Evolutionary conservation across 2,888 invertebrate species (phyloP), one percentile per base, ranked within the genome.

Genomic region (Andrena chrysosceles): DNA sequence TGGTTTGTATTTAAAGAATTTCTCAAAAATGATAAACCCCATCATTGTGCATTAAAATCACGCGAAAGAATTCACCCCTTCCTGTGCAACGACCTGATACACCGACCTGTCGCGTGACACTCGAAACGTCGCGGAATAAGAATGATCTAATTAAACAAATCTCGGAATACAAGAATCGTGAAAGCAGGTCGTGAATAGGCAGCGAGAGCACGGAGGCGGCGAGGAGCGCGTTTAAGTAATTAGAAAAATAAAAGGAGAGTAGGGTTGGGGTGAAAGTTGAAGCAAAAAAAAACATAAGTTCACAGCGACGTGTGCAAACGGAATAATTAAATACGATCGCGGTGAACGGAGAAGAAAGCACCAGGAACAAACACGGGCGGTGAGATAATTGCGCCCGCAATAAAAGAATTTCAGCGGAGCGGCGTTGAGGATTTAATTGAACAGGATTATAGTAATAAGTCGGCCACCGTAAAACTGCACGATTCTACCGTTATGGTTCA

Each of bases 371-470:
- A 60, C 49, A 31, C 48, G 16, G 23, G 62, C 10, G 20, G 33
- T 35, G 35, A 29, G 63, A 35, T 64, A 64, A 73, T 54, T 73
- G 35, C 35, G n/a, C 4, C 31, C 10, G 13, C 35, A 6, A 64
- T 66, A 31, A 54, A 64, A 64, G 72, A 73, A 73, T 66, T 59
- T 62, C 70, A 71, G 31, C 31, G n/a, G 31, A 31, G 60, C 16
- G 5, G 7, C 16, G 60, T 49, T 8, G 31, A 16, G 42, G 13
- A 13, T 73, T 56, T 66, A 73, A 73, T 73, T 73, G 54, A 64
- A 73, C 42, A 35, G 54, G 54, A 56, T 66, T 66, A 73, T 54
- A 26, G 73, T 73, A 73, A 63, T 73, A 66, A 73, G 42, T 66
- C 73, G 70, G 31, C 60, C 60, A 23, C 20, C 70, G 35, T 66